Evolutionary conservation across 2,113 vertebrate species (phyloP).

Genomic region (Isichthys henryi): DNA sequence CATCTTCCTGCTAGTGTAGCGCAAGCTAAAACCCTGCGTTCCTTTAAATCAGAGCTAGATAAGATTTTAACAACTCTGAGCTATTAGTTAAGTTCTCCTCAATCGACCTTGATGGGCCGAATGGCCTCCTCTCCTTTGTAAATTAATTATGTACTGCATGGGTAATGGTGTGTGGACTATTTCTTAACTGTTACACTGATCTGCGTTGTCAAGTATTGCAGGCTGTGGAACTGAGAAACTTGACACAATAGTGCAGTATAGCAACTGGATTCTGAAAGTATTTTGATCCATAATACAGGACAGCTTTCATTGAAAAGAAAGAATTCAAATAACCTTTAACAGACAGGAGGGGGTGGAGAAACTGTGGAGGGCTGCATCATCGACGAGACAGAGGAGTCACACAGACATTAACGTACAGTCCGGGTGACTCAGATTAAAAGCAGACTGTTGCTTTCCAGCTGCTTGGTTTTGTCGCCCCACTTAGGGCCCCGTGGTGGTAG

Average conservation of each 20-base stretch:
- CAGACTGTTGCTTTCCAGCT: background rate
- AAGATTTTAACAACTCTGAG: too few species aligned
- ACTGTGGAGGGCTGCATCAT: background rate
- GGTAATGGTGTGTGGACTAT: background rate
- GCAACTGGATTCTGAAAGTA: slow-evolving; percentile 38
- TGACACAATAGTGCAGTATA: slow-evolving; percentile 36
- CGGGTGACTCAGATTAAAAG: background rate
- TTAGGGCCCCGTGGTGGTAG: background rate
- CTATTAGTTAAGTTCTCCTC: too few species aligned
- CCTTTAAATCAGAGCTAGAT: too few species aligned
- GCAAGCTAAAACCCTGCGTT: too few species aligned
- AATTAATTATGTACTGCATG: background rate
- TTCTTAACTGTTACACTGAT: background rate
- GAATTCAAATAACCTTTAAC: slow-evolving; percentile 21
- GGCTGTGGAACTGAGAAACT: background rate
- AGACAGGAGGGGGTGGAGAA: too few species aligned
- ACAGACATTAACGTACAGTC: background rate
- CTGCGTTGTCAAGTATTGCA: background rate
- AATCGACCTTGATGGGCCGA: too few species aligned
- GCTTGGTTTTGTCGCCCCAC: background rate
- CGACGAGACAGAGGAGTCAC: background rate
- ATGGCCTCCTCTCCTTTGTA: too few species aligned
- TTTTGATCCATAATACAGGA: slow-evolving; percentile 33
- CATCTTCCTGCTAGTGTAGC: too few species aligned
- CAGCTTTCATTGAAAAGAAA: slow-evolving; percentile 31